These are phyloP conservation scores for Scortum barcoo DNA, from an alignment of 2,113 vertebrate genomes.

Conservation along the genomic window DNA sequence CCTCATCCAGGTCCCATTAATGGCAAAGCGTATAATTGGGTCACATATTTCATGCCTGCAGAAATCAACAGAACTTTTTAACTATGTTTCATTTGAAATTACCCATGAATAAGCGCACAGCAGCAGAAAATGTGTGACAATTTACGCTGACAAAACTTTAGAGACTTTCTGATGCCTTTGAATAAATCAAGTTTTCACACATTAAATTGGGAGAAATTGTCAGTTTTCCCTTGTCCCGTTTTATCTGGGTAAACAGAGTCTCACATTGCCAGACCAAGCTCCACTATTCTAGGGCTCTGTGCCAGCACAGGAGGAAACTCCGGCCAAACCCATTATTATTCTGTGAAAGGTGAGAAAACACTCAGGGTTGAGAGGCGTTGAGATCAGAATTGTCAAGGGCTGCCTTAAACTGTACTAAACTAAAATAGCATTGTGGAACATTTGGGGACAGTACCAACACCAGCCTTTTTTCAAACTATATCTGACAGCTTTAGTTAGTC, in stretches of 20 bases:
- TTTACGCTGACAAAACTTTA: neutral
- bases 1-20: conserved; percentile 66
- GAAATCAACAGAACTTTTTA: conserved; percentile 26
- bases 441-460: neutral
- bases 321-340: conserved; percentile 65
- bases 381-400: conserved; percentile 37
- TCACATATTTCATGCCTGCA: conserved; percentile 34
- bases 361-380: conserved; percentile 36
- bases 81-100: neutral
- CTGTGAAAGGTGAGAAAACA: conserved; percentile 63
- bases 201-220: neutral
- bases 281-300: conserved; percentile 8
- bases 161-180: neutral
- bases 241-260: conserved; percentile 11
- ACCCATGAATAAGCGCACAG: neutral
- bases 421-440: conserved; percentile 1
- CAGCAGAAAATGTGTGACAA: neutral
- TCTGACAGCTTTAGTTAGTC: too few species aligned
- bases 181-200: neutral
- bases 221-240: neutral
- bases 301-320: conserved; percentile 36
- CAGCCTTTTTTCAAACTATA: too few species aligned
- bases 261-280: conserved; percentile 12
- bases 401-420: conserved; percentile 18
- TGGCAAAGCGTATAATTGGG: conserved; percentile 52